Base-by-base conservation (phyloP, 2,888 invertebrate genomes). In the Mycalesis mineus region DNA sequence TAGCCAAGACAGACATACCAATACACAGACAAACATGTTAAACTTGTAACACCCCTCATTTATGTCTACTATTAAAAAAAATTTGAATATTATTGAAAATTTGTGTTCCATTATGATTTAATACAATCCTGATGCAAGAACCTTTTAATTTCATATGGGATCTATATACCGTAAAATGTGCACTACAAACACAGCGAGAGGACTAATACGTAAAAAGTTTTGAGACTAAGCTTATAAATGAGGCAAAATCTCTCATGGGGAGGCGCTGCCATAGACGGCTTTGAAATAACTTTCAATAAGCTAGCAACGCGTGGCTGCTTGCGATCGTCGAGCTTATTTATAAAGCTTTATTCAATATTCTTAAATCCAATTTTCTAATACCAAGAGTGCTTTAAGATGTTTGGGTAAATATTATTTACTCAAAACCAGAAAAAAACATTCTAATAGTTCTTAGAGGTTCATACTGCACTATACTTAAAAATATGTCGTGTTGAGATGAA, bases 231-330 rank as follows among this genome's bases (percentile, higher is more conserved):
- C 42, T 42, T 42, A 52, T 52, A 52, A 42, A 52, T 52, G 42
- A 42, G 41, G 42, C 31, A 42, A 33, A 33, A 42, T 40, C 42
- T 33, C 52, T 42, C 52, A 47, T 47, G 54, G 39, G 28, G 45
- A 39, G 54, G 13, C 15, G 39, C 47, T 47, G 54, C 47, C 15
- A 45, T 29, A 55, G 54, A 55, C 45, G 47, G 54, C 39, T 55
- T 55, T 47, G 47, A 55, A 55, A 45, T 45, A 39, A 55, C 47
- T 55, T 47, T 47, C 47, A 55, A 55, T 55, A 55, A 47, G 39
- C 47, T 45, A 55, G 39, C 40, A 40, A 29, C 54, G 47, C 54
- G 54, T 44, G 47, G 52, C 52, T 52, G 52, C 31, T 33, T 9
- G 42, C 52, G 52, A 42, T 33, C 52, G 42, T 42, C n/a, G 52